Evolutionary conservation across 2,113 vertebrate genomes (phyloP).

Genomic region (Casuarius casuarius): DNA sequence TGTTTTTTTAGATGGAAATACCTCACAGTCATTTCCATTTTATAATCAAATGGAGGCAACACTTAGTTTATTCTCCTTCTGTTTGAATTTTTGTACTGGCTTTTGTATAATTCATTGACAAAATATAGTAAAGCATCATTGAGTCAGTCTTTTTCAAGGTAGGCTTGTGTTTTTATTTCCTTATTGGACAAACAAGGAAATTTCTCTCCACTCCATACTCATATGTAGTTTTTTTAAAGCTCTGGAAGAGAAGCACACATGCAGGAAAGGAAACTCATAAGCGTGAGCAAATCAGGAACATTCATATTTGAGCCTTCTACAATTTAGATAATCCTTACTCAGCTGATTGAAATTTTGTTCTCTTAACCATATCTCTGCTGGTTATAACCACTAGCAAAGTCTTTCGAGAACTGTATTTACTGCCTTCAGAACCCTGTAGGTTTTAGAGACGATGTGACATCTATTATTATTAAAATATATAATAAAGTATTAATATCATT

Average conservation of each 20-base stretch:
- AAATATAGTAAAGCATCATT: neutral
- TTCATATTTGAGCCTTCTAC: neutral
- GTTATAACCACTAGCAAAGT: neutral
- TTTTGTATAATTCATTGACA: constrained; percentile 32
- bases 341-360: neutral
- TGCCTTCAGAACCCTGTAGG: neutral
- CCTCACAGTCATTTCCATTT: neutral
- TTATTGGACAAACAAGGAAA: neutral
- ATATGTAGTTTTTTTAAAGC: neutral
- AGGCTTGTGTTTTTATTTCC: neutral
- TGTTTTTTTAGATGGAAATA: neutral
- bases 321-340: constrained; percentile 24
- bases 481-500: neutral
- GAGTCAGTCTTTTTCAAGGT: neutral
- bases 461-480: neutral
- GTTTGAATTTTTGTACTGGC: neutral
- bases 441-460: neutral
- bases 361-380: neutral
- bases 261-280: neutral
- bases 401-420: neutral
- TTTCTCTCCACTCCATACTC: constrained; percentile 6
- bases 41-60: neutral
- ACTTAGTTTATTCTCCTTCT: constrained; percentile 4
- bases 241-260: neutral
- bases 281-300: neutral